These are phyloP conservation scores for Pomacea maculata DNA, from an alignment of 1,140 invertebrate species.

Conservation along the genomic window DNA sequence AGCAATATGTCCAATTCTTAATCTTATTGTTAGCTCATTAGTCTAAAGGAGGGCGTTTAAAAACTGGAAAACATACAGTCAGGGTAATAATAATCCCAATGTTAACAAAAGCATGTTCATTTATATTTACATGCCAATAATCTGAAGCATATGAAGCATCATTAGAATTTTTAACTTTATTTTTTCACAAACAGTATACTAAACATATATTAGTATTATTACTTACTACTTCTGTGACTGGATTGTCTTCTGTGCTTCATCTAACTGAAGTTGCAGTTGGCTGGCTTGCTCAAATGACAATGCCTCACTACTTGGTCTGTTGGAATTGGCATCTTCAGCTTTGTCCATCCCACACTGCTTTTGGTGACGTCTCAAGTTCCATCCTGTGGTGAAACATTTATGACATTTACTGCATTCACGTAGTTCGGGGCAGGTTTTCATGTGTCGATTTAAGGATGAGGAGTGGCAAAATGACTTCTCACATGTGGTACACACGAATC, in stretches of 20 bases:
- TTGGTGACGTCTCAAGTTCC: not conserved
- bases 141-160: not conserved
- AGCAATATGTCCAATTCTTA: no score
- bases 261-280: constrained; percentile 74
- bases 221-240: constrained; percentile 58
- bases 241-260: constrained; percentile 80
- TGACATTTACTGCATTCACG: not conserved
- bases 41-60: no score
- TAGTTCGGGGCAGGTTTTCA: constrained; percentile 50
- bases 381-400: not conserved
- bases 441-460: constrained; percentile 3
- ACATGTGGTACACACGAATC: constrained; percentile 84
- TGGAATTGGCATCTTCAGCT: constrained; percentile 14
- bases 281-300: not conserved
- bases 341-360: no score
- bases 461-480: constrained; percentile 84
- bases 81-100: no score
- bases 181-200: constrained; percentile 8
- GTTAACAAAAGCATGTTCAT: no score
- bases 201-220: not conserved
- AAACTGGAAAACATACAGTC: no score
- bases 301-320: not conserved
- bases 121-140: not conserved
- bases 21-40: no score
- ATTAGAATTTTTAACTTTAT: not conserved